phyloP scores from a whole-genome alignment of 2,797 vertebrate genomes.

The Sphenodon punctatus region DNA sequence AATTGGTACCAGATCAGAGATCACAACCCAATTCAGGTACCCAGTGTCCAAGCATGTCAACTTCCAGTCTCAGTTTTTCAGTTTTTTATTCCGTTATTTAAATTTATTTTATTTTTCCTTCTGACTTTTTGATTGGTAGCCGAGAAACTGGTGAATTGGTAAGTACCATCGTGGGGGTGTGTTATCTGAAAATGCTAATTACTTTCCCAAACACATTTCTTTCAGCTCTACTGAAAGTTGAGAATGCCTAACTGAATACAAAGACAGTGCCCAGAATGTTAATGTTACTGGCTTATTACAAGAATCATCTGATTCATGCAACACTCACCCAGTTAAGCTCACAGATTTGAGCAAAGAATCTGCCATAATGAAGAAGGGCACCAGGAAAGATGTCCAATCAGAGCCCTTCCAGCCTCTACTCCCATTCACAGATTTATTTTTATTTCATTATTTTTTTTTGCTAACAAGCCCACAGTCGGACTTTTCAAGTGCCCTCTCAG shows the following conservation, averaged over 20 bases:
- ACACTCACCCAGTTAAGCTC: background rate
- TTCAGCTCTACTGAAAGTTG: too few relatives aligned
- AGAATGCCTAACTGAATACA: background rate
- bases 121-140: too few relatives aligned
- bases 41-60: too few relatives aligned
- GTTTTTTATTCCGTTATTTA: too few relatives aligned
- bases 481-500: background rate
- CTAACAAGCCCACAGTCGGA: background rate
- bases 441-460: too few relatives aligned
- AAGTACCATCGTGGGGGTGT: background rate
- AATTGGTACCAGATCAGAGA: too few relatives aligned
- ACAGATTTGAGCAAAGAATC: background rate
- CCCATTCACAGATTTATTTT: rapidly evolving
- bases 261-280: background rate
- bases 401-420: background rate
- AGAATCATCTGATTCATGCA: background rate
- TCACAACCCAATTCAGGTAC: too few relatives aligned
- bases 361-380: background rate
- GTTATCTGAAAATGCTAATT: background rate
- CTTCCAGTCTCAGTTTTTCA: too few relatives aligned
- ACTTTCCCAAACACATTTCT: background rate
- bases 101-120: background rate
- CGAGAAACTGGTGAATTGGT: background rate
- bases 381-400: background rate
- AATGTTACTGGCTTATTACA: background rate